These are phyloP conservation scores for Antigone vipio DNA, from an alignment of 2,113 vertebrate species.

Conservation along the genomic window DNA sequence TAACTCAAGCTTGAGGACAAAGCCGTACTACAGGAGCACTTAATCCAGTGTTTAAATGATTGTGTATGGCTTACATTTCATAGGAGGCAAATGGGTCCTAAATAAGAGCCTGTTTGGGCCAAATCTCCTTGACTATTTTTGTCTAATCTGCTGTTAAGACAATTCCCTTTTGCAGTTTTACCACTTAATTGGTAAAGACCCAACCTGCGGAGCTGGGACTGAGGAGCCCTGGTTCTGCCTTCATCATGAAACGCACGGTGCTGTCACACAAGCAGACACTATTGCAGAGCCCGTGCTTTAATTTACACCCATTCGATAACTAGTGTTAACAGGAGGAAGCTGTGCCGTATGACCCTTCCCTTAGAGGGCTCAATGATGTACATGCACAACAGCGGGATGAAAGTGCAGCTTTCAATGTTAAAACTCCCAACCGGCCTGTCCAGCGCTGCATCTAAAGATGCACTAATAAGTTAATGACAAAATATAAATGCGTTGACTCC, in stretches of 20 bases:
- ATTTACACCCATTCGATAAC: not conserved
- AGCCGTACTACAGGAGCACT: not conserved
- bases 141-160: not conserved
- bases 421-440: not conserved
- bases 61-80: not conserved
- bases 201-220: not conserved
- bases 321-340: not conserved
- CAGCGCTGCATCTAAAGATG: not conserved
- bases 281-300: not conserved
- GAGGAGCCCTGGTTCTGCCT: not conserved
- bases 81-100: not conserved
- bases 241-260: rapidly evolving
- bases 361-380: not conserved
- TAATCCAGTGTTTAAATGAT: not conserved
- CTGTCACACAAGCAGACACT: not conserved
- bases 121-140: not conserved
- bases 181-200: not conserved
- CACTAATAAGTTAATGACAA: conserved; percentile 28
- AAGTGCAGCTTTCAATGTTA: not conserved
- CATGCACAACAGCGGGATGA: not conserved
- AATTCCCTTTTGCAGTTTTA: not conserved
- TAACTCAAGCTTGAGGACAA: not conserved
- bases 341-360: not conserved
- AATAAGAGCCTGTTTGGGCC: not conserved
- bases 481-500: not conserved